phyloP scores from a whole-genome alignment of 2,113 vertebrate genomes.

The Plestiodon gilberti region DNA sequence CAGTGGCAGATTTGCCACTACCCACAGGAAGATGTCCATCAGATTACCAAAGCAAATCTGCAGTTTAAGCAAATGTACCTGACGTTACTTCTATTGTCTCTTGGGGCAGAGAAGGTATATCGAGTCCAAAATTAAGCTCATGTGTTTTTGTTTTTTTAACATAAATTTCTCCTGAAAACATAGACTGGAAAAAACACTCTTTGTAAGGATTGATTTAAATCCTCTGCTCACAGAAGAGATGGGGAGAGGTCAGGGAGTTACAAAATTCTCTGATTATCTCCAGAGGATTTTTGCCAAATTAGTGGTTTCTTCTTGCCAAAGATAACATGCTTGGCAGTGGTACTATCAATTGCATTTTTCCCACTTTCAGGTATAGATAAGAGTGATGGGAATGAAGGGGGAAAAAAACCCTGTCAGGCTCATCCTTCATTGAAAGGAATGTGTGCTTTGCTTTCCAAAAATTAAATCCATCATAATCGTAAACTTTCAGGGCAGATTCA shows the following conservation, averaged over 20 bases:
- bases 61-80: no score
- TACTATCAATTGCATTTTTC: slow-evolving; percentile 18
- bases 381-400: slow-evolving; percentile 20
- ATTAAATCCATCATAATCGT: neutral
- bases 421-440: neutral
- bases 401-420: neutral
- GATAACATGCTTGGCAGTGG: neutral
- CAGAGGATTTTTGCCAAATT: neutral
- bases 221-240: neutral
- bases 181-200: neutral
- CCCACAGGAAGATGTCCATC: no score
- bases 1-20: no score
- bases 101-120: no score
- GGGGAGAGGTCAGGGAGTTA: neutral
- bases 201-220: neutral
- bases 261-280: neutral
- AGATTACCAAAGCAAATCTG: no score
- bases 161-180: neutral
- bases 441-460: slow-evolving; percentile 38
- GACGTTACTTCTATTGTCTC: no score
- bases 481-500: slow-evolving; percentile 20
- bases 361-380: slow-evolving; percentile 11
- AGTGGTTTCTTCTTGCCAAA: neutral
- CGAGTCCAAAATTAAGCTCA: no score
- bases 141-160: no score